These are phyloP conservation scores for Kryphioiulus occultus DNA, from an alignment of 2,888 invertebrate genomes.

Conservation along the genomic window DNA sequence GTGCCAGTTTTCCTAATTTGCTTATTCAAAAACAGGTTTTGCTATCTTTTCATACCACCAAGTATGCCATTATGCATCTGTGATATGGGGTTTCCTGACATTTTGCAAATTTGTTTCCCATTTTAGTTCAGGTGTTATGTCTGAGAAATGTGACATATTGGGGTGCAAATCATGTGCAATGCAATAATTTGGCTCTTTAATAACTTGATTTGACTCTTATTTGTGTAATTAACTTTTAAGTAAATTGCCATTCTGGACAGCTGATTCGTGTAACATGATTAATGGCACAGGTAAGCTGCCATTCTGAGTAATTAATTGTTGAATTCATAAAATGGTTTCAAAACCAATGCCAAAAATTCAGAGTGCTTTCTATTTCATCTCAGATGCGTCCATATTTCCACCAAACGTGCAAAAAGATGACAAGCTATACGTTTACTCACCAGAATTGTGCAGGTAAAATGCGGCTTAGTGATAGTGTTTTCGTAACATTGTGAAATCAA, in stretches of 20 bases:
- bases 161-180: no score
- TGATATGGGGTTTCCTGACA: no score
- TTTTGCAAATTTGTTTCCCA: no score
- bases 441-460: conserved; percentile 48
- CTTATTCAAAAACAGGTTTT: no score
- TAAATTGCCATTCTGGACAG: conserved; percentile 46
- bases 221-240: conserved; percentile 41
- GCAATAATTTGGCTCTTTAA: no score
- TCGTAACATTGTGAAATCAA: not conserved
- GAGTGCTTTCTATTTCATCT: not conserved
- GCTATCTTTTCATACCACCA: no score
- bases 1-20: no score
- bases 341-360: conserved; percentile 3
- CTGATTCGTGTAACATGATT: conserved; percentile 49
- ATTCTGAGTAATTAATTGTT: not conserved
- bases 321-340: not conserved
- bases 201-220: not conserved
- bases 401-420: conserved; percentile 45
- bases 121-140: no score
- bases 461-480: not conserved
- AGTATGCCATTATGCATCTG: no score
- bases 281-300: conserved; percentile 49
- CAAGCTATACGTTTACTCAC: conserved; percentile 24
- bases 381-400: conserved; percentile 47
- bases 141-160: no score